A percentile compares a stretch with the other conserved stretches of the same genome.
These are phyloP conservation scores for Muscidifurax raptorellus DNA, from an alignment of 1,140 invertebrate genomes.

Conservation along the genomic window DNA sequence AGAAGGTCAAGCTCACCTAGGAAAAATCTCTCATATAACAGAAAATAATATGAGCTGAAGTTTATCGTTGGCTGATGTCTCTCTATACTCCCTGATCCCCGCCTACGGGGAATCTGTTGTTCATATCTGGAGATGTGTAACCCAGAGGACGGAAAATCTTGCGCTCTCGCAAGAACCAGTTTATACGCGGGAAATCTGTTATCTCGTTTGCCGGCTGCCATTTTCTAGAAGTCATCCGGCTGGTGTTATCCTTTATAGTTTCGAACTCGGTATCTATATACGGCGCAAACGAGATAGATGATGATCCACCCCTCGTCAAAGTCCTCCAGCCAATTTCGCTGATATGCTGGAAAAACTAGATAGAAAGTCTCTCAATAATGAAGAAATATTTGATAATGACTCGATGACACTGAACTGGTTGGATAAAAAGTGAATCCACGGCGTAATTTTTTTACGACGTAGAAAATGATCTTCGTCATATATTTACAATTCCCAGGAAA, in stretches of 20 bases:
- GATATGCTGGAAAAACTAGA: conserved; percentile 9
- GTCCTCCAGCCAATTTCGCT: conserved; percentile 16
- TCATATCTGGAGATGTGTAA: conserved; percentile 11
- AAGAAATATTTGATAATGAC: neutral
- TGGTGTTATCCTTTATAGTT: conserved; percentile 45
- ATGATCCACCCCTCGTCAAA: conserved; percentile 33
- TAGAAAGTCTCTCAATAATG: neutral
- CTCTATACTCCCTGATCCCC: conserved; percentile 24
- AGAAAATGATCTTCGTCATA: neutral
- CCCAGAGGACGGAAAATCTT: conserved; percentile 40
- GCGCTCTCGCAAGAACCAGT: neutral
- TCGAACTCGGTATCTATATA: conserved; percentile 30
- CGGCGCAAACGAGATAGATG: conserved; percentile 16
- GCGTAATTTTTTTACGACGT: too few relatives aligned
- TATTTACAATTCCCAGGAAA: neutral
- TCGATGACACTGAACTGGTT: too few relatives aligned
- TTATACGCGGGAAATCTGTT: conserved; percentile 45
- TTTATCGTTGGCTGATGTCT: conserved; percentile 15
- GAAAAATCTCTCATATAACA: conserved; percentile 25
- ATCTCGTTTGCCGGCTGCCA: conserved; percentile 45
- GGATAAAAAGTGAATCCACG: too few relatives aligned
- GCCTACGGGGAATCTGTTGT: neutral
- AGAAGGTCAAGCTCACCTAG: neutral
- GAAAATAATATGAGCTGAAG: conserved; percentile 24
- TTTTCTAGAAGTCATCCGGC: conserved; percentile 48